Conservation (phyloP, 1,140 invertebrate species). For the Drosophila nigromelanica region DNA sequence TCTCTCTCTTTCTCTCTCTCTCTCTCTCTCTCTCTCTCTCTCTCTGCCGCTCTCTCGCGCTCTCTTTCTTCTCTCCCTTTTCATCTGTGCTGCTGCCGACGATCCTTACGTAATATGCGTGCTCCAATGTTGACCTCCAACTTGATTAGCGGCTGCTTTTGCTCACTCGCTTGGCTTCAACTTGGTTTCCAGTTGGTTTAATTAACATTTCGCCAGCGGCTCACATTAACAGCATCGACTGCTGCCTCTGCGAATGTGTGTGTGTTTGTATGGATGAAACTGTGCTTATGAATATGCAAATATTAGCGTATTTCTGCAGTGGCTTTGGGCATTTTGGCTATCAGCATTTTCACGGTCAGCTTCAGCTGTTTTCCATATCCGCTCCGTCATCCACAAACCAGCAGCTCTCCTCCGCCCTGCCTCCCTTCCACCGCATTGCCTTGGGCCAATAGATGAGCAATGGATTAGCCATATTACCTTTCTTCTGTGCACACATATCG, state of each 20-base stretch:
- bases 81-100: background rate
- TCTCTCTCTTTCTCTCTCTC: background rate
- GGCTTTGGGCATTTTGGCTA: constrained; percentile 35
- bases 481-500: constrained; percentile 10
- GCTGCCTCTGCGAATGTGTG: constrained; percentile 1
- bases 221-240: constrained; percentile 22
- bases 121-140: constrained; percentile 67
- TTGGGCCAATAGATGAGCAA: background rate
- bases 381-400: constrained; percentile 5
- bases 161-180: constrained; percentile 34
- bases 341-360: constrained; percentile 69
- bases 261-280: constrained; percentile 20
- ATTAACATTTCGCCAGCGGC: constrained; percentile 63
- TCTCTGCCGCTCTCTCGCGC: background rate
- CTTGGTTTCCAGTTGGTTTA: constrained; percentile 58
- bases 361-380: constrained; percentile 51
- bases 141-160: constrained; percentile 74
- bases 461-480: constrained; percentile 22
- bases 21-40: background rate
- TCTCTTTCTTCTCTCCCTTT: background rate
- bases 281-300: constrained; percentile 74
- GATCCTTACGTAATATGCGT: constrained; percentile 65
- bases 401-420: background rate
- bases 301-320: constrained; percentile 41
- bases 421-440: background rate